Conservation (phyloP, 2,797 vertebrate species). For the Myiothlypis chrysogaster region DNA sequence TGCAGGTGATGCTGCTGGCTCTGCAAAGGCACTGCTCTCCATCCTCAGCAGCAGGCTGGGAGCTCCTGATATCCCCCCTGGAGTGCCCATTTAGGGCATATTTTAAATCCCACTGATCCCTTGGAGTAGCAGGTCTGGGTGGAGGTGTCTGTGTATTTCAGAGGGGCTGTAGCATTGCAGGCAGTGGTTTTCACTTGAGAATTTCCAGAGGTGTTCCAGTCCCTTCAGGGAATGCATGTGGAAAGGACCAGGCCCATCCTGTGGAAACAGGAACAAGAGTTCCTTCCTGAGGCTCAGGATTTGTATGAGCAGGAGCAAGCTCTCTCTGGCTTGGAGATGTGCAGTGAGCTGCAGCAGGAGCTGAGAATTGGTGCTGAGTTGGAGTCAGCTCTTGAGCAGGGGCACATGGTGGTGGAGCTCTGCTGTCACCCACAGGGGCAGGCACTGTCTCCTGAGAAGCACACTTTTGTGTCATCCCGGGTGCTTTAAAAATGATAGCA, state of each 20-base stretch:
- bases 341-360: not conserved
- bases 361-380: not conserved
- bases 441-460: not conserved
- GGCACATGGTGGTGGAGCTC: not conserved
- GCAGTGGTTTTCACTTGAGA: not conserved
- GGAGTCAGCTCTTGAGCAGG: not conserved
- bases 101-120: not conserved
- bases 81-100: not conserved
- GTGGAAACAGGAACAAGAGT: not conserved
- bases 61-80: not conserved
- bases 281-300: not conserved
- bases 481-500: not conserved
- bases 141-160: not conserved
- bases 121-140: fast-evolving
- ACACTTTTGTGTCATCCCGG: not conserved
- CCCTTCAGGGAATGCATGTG: fast-evolving
- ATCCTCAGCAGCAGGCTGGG: not conserved
- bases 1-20: fast-evolving
- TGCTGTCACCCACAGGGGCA: not conserved
- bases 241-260: fast-evolving
- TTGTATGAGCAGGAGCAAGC: not conserved
- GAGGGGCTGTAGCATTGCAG: not conserved
- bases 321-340: not conserved
- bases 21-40: not conserved
- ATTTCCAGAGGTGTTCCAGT: not conserved